Evolutionary conservation across 2,113 vertebrate species (phyloP), one percentile per base, ranked within the genome.

Genomic region (Phrynosoma platyrhinos): DNA sequence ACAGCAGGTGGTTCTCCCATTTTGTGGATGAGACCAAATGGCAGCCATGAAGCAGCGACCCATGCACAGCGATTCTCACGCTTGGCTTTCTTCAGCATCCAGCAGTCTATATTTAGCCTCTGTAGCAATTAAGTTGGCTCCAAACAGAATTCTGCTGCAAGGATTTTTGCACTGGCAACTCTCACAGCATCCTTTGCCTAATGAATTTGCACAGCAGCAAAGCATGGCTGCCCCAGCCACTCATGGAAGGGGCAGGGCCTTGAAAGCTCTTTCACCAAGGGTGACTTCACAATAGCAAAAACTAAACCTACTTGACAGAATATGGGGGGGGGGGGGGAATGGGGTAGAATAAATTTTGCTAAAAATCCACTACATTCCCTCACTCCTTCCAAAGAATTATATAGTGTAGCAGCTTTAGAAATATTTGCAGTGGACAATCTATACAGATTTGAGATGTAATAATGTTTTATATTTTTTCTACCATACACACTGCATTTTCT

Each of bases 61-160:
- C 93, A 47, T 3, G 4, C 74, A 52, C 85, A 40, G 81, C 47
- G 85, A n/a, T 76, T 77, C 87, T 91, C 76, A 83, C 0, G n/a
- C 88, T 88, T 90, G 90, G 52, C 71, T 90, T 87, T 91, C 89
- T 79, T 81, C 86, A 76, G 89, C 90, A 40, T 71, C 71, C 0
- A 0, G 79, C 79, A 69, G 62, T 75, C 87, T 88, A 93, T 93
- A 94, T 94, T 95, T 89, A 92, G 87, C 72, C 16, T 85, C 81
- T 68, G 75, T 87, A 80, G 90, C 87, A 75, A 64, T 74, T 90
- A 90, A 89, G 89, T 88, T 92, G 87, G 83, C 92, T 94, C 58
- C n/a, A 18, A 90, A 90, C 88, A 93, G 91, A 88, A 5, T 88
- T 90, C 92, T 90, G 91, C 94, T 94, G 92, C 91, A 82, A 75